Conservation (phyloP, 2,797 vertebrate genomes). For the Enteromius thamalakanensis region DNA sequence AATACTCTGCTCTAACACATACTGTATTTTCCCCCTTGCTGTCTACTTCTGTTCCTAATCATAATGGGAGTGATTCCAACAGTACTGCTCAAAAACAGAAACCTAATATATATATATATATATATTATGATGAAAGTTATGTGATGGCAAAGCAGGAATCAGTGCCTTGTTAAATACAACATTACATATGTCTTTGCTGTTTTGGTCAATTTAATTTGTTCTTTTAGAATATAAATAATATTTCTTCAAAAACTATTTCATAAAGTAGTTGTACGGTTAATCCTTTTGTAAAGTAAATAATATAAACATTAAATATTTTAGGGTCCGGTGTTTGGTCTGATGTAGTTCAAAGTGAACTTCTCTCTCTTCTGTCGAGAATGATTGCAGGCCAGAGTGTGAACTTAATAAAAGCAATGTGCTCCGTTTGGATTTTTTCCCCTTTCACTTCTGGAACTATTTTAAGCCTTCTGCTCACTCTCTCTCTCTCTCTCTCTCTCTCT, state of each 20-base stretch:
- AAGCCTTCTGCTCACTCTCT: background rate
- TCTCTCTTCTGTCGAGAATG: background rate
- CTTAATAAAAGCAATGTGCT: slow-evolving; percentile 3
- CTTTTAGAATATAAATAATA: background rate
- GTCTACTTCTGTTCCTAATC: background rate
- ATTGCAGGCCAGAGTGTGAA: background rate
- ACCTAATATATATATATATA: too few species aligned
- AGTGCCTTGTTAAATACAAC: background rate
- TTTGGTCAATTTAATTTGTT: too few species aligned
- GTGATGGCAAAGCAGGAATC: background rate
- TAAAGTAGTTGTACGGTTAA: background rate
- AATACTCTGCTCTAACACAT: background rate
- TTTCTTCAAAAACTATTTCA: background rate
- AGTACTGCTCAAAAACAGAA: background rate
- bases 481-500: too few species aligned
- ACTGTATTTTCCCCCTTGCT: background rate
- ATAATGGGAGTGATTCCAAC: background rate
- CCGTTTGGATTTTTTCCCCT: background rate
- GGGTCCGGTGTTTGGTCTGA: background rate
- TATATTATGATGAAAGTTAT: background rate
- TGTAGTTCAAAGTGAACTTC: background rate
- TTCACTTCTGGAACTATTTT: background rate
- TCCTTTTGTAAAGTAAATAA: background rate
- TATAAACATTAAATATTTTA: background rate
- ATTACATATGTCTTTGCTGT: background rate